Evolutionary conservation across 2,113 vertebrate species (phyloP).

Genomic region (Ailurus styani): DNA sequence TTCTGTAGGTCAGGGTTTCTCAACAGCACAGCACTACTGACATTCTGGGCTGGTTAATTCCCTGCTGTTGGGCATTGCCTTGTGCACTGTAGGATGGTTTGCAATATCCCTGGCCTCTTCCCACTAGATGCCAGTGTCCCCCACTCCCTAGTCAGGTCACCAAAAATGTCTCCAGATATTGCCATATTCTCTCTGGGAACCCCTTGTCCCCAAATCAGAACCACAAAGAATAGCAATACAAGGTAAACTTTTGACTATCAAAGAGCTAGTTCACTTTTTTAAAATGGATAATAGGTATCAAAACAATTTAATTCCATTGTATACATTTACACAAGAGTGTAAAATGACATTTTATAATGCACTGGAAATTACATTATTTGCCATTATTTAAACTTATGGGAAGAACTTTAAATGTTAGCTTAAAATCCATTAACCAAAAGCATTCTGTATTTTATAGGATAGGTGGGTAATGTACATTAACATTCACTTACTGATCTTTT

Average conservation of each 20-base stretch:
- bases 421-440: neutral
- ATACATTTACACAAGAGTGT: neutral
- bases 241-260: neutral
- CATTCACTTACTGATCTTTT: neutral
- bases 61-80: neutral
- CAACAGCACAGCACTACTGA: neutral
- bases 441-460: neutral
- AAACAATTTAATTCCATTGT: neutral
- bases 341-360: neutral
- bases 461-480: neutral
- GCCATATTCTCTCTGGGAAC: neutral
- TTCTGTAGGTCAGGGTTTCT: neutral
- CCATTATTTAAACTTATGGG: conserved; percentile 3
- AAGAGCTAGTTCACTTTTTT: neutral
- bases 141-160: neutral
- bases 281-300: neutral
- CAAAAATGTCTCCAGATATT: neutral
- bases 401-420: neutral
- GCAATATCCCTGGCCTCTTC: neutral
- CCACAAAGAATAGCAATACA: neutral
- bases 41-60: neutral
- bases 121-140: neutral
- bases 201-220: neutral
- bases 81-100: neutral
- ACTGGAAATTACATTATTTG: conserved; percentile 6